A percentile compares a stretch with the other conserved stretches of the same genome.
Conservation (phyloP, 2,113 vertebrate genomes). For the Archocentrus centrarchus region DNA sequence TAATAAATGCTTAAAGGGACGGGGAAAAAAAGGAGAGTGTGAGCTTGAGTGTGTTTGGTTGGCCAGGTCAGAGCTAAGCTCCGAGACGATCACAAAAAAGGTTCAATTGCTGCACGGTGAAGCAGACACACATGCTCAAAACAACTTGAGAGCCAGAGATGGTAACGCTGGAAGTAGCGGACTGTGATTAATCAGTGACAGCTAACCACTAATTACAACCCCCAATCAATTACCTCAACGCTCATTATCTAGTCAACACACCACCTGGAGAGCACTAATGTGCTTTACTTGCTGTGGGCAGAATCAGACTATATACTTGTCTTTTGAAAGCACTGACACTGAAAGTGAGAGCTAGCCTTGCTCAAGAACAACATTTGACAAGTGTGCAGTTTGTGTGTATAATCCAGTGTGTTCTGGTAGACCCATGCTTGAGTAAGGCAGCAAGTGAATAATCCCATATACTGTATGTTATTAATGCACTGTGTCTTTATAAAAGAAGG, state of each 20-base stretch:
- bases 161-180: constrained; percentile 55
- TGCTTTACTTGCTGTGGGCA: constrained; percentile 60
- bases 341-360: constrained; percentile 8
- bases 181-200: constrained; percentile 80
- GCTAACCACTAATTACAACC: constrained; percentile 78
- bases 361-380: constrained; percentile 5
- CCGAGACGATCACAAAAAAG: constrained; percentile 30
- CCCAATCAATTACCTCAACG: constrained; percentile 76
- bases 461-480: constrained; percentile 10
- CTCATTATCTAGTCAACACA: constrained; percentile 76
- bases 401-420: not conserved
- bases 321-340: constrained; percentile 33
- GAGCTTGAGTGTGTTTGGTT: not conserved
- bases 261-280: constrained; percentile 76
- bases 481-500: constrained; percentile 23
- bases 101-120: constrained; percentile 40
- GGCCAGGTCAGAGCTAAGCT: constrained; percentile 38
- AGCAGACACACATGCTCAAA: constrained; percentile 51
- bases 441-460: constrained; percentile 25
- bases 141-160: constrained; percentile 47
- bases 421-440: not conserved
- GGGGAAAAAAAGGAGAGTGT: not conserved
- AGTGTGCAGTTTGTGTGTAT: constrained; percentile 2
- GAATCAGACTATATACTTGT: constrained; percentile 45
- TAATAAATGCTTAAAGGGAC: not conserved